Evolutionary conservation across 2,113 vertebrate genomes (phyloP).

Genomic region (Sander vitreus): DNA sequence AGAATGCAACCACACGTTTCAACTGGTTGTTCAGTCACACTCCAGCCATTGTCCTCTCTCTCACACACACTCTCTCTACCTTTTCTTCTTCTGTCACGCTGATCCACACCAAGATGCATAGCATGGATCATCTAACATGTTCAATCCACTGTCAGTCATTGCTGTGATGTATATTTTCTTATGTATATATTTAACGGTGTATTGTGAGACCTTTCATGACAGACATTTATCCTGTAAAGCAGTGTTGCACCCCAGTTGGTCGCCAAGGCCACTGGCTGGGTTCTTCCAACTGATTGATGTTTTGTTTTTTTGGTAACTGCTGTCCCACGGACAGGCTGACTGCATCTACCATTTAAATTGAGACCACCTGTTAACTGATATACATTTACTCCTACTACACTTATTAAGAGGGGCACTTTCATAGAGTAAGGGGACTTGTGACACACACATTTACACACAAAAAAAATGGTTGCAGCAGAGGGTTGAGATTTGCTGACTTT

Average conservation of each 20-base stretch:
- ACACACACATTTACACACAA: neutral
- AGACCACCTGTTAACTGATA: constrained; percentile 16
- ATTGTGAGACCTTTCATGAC: neutral
- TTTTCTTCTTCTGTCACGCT: constrained; percentile 5
- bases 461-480: neutral
- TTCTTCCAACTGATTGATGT: constrained; percentile 44
- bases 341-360: constrained; percentile 18
- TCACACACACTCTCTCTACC: constrained; percentile 7
- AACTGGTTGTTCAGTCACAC: constrained; percentile 66
- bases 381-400: neutral
- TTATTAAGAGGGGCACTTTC: neutral
- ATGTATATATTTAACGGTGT: neutral
- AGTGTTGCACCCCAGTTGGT: constrained; percentile 52
- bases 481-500: neutral
- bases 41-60: constrained; percentile 67
- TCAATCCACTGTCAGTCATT: neutral
- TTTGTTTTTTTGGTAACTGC: constrained; percentile 19
- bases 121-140: neutral
- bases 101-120: neutral
- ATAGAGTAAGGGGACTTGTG: neutral
- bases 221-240: constrained; percentile 25
- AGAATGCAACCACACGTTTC: constrained; percentile 79
- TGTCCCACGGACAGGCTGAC: constrained; percentile 38
- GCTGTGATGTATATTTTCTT: neutral
- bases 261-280: constrained; percentile 20